A percentile compares a stretch with the other conserved stretches of the same genome.
These are phyloP conservation scores for Daktulosphaira vitifoliae DNA, from an alignment of 1,140 invertebrate genomes.

Conservation along the genomic window DNA sequence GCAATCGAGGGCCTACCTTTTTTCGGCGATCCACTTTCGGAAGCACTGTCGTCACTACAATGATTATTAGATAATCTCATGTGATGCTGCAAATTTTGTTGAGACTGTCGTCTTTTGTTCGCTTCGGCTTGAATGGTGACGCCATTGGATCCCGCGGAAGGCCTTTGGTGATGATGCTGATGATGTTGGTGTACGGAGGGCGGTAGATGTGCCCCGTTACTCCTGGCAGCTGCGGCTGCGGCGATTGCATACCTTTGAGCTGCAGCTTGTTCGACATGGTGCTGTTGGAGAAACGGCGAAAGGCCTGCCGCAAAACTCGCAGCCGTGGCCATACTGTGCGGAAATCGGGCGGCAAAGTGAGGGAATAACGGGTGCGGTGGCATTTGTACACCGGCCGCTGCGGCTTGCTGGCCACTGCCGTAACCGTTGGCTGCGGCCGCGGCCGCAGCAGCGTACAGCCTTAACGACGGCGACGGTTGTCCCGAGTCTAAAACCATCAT, in stretches of 20 bases:
- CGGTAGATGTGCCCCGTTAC: slow-evolving; percentile 31
- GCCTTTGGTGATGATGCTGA: not conserved
- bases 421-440: slow-evolving; percentile 35
- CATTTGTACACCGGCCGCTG: slow-evolving; percentile 27
- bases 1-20: slow-evolving; percentile 35
- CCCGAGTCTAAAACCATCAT: slow-evolving; percentile 38
- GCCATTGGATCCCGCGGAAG: not conserved
- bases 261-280: slow-evolving; percentile 23
- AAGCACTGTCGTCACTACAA: slow-evolving; percentile 37
- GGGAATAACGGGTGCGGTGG: slow-evolving; percentile 37
- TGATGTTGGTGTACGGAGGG: slow-evolving; percentile 13
- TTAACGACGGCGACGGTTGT: slow-evolving; percentile 36
- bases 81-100: slow-evolving; percentile 2
- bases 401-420: not conserved
- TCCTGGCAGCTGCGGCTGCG: not conserved
- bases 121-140: not conserved
- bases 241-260: slow-evolving; percentile 24
- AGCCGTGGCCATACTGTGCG: slow-evolving; percentile 33
- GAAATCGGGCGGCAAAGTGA: slow-evolving; percentile 36
- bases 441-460: slow-evolving; percentile 37
- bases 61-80: not conserved
- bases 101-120: slow-evolving; percentile 4
- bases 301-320: slow-evolving; percentile 33
- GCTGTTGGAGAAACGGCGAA: slow-evolving; percentile 36
- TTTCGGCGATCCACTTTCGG: slow-evolving; percentile 35